Evolutionary conservation across 2,113 vertebrate genomes (phyloP), one percentile per base, ranked within the genome.

Genomic region (Sula dactylatra): DNA sequence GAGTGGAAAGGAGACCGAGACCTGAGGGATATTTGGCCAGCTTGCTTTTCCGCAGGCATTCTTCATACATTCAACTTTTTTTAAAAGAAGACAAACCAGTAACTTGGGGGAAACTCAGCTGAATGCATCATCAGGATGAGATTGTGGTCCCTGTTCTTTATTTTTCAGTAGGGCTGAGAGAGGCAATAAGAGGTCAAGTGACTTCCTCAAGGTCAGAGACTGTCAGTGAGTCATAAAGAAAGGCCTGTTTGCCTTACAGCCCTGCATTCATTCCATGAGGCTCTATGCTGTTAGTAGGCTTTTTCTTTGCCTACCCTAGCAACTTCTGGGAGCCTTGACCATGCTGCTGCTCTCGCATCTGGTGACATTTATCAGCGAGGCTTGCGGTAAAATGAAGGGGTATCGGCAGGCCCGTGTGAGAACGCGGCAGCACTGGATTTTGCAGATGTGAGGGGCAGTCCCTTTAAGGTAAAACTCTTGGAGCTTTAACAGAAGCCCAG

Each of bases 151-250:
- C 73, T 54, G 54, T 87, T 87, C 50, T 83, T 50, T 56, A n/a
- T 72, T 88, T 94, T 80, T 79, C 64, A 72, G 16, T 32, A 52
- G 72, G 67, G 82, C 92, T 93, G 78, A 93, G 50, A 32, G 45
- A 97, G 36, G 81, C 71, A 93, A 92, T 95, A 96, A 67, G 87
- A 94, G 86, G 95, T 93, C 96, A 95, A 93, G 49, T 88, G 82
- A 82, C 91, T 94, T 94, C 90, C 78, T 95, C 95, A 98, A 97
- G 97, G 97, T 97, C 92, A 95, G 83, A 83, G 94, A 66, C 77
- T 4, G 1, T 58, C 83, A 56, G 69, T 94, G 94, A 97, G 83
- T 97, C 96, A 97, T 92, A 95, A 94, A 95, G 82, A 12, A 91
- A 32, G 54, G 86, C 79, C 92, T 96, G 91, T 93, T 94, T 78